Evolutionary conservation across 2,888 invertebrate species (phyloP), one percentile per base, ranked within the genome.

Genomic region (Gnatocerus cornutus): DNA sequence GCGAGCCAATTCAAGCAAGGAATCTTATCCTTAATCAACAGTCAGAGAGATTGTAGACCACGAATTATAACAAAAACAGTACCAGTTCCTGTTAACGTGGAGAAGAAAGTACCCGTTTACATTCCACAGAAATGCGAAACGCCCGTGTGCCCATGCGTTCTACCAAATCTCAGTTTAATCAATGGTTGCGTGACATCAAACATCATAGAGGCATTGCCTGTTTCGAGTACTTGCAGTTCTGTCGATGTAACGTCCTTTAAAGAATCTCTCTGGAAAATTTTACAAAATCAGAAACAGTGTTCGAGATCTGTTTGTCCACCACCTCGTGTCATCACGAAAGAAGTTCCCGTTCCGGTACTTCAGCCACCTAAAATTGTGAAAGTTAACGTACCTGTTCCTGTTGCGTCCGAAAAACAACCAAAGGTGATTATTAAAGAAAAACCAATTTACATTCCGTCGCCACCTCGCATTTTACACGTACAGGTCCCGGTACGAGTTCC

Each of bases 351-450:
- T 9, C 43, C 43, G 3, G 43, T 43, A 10, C 43, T 16, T 21
- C 58, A 55, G 39, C 37, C 41, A 7, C 70, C 63, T 7, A 64
- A 64, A 64, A 41, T 39, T 50, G 6, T 33, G 6, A 33, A n/a
- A 6, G n/a, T 33, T 33, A 2, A 33, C 2, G 33, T 33, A 33
- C 33, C 33, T 1, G 33, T 33, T 6, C 7, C 33, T 33, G 33
- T 33, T 33, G 3, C 21, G 2, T 21, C 21, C 21, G 21, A 21
- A 21, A 21, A 21, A 21, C 1, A 21, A 3, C 1, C 21, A 21
- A 21, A 21, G 3, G 12, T 30, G 30, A 14, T 33, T 10, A 30
- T 8, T 6, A 30, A 33, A 13, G 52, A 53, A 33, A 33, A 13
- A 7, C 52, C 52, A 13, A 33, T 30, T 13, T 30, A 16, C n/a